These are phyloP conservation scores for Chaetura pelagica DNA, from an alignment of 2,113 vertebrate species.

Conservation along the genomic window DNA sequence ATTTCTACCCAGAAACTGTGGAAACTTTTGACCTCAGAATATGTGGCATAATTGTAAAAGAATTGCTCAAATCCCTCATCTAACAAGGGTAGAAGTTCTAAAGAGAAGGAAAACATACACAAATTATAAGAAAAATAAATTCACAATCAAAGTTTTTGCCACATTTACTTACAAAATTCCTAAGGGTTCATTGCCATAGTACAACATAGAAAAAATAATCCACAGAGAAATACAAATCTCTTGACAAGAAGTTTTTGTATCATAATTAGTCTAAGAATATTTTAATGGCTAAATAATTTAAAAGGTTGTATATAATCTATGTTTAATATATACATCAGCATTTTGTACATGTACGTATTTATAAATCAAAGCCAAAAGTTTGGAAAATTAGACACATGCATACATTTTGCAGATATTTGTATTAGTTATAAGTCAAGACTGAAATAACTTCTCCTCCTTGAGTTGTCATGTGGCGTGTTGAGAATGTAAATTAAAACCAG, in stretches of 20 bases:
- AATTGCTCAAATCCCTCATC: constrained; percentile 61
- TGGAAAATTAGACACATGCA: background rate
- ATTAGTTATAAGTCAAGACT: constrained; percentile 39
- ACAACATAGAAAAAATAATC: constrained; percentile 30
- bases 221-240: background rate
- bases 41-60: constrained; percentile 47
- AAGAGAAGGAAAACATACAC: constrained; percentile 69
- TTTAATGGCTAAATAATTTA: constrained; percentile 6
- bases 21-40: constrained; percentile 71
- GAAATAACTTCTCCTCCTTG: constrained; percentile 52
- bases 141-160: constrained; percentile 60
- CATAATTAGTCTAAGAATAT: constrained; percentile 3
- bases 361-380: background rate
- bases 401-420: constrained; percentile 37
- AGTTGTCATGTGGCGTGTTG: constrained; percentile 35
- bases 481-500: constrained; percentile 68
- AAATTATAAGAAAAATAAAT: constrained; percentile 74
- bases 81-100: constrained; percentile 54
- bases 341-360: background rate
- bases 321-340: background rate
- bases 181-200: constrained; percentile 58
- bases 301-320: background rate
- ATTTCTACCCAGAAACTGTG: constrained; percentile 35
- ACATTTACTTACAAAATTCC: constrained; percentile 56
- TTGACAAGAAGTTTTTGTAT: background rate